Conservation (phyloP, 1,140 invertebrate genomes). For the Himalopsyche phryganea region DNA sequence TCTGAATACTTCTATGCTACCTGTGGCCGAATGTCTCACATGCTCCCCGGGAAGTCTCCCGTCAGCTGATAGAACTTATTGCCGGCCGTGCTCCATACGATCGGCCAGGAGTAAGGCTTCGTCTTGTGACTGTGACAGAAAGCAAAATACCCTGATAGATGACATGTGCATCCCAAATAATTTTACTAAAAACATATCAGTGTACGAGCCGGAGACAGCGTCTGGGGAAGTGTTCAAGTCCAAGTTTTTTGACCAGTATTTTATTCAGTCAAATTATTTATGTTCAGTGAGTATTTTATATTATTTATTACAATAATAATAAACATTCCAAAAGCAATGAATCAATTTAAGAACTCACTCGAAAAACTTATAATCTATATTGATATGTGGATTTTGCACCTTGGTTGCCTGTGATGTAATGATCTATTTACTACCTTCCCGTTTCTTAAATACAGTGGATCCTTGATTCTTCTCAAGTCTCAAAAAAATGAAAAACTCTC, state of each 20-base stretch:
- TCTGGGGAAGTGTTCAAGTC: conserved; percentile 12
- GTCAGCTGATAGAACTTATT: conserved; percentile 18
- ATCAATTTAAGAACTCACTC: too few relatives aligned
- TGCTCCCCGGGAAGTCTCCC: conserved; percentile 25
- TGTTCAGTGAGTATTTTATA: conserved; percentile 25
- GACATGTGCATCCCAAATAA: conserved; percentile 28
- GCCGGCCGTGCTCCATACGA: conserved; percentile 20
- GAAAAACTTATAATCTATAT: too few relatives aligned
- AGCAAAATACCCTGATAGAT: conserved; percentile 3
- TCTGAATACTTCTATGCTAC: conserved; percentile 17
- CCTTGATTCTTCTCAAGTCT: too few relatives aligned
- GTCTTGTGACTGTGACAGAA: conserved; percentile 21
- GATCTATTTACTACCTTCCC: too few relatives aligned
- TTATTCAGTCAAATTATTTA: conserved; percentile 19
- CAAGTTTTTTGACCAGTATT: conserved; percentile 23
- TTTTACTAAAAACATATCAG: conserved; percentile 20
- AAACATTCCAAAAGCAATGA: too few relatives aligned
- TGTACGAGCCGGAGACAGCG: not conserved
- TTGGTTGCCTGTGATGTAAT: too few relatives aligned
- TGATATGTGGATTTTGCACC: too few relatives aligned
- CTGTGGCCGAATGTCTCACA: conserved; percentile 24
- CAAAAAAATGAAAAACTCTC: too few relatives aligned
- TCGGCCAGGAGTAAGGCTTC: not conserved
- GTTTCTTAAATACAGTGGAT: too few relatives aligned
- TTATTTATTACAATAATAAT: not conserved